Percentiles rank a stretch among this genome's conserved stretches.
These are phyloP conservation scores for Trichonephila clavipes DNA, from an alignment of 1,140 invertebrate genomes.

Conservation along the genomic window DNA sequence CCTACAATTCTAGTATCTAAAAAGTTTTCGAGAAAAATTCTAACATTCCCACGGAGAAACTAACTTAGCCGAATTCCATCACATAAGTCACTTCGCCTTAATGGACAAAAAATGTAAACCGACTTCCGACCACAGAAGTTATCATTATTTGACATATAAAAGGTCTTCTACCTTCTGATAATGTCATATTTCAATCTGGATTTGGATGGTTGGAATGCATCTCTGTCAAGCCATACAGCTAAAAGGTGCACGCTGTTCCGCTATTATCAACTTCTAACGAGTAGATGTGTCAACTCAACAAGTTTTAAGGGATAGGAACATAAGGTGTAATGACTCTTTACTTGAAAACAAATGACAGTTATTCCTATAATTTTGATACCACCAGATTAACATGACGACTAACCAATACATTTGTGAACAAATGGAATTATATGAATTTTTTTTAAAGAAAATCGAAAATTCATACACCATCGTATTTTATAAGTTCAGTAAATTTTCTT, in stretches of 20 bases:
- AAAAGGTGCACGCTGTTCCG: neutral
- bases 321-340: neutral
- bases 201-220: no score
- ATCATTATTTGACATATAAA: constrained; percentile 48
- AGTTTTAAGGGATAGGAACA: neutral
- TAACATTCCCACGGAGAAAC: constrained; percentile 13
- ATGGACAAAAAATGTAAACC: constrained; percentile 40
- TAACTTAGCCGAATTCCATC: neutral
- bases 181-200: constrained; percentile 21
- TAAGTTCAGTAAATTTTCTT: no score
- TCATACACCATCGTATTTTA: no score
- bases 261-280: neutral
- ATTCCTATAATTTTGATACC: no score
- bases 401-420: no score
- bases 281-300: neutral
- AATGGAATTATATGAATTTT: no score
- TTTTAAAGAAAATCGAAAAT: no score
- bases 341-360: neutral
- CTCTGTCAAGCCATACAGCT: neutral
- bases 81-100: constrained; percentile 31
- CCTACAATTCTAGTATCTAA: constrained; percentile 26
- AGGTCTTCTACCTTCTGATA: constrained; percentile 43
- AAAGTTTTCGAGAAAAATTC: neutral
- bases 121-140: constrained; percentile 29
- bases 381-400: no score